Conservation (phyloP, 2,113 vertebrate genomes). For the Gambusia holbrooki region DNA sequence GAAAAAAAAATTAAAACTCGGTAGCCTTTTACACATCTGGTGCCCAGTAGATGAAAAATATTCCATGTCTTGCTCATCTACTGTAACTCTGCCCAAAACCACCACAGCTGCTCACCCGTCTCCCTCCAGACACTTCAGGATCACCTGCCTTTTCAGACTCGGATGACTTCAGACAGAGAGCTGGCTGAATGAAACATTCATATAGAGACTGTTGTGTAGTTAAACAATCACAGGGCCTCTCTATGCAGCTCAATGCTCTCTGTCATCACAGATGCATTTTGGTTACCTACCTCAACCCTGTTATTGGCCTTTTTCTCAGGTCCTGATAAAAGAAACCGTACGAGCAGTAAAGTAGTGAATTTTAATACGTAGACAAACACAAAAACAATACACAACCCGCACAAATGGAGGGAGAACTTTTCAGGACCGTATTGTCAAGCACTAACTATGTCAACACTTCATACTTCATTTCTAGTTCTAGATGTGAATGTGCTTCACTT, state of each 20-base stretch:
- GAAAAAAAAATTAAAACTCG: neutral
- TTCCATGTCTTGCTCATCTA: constrained; percentile 31
- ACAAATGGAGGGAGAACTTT: constrained; percentile 44
- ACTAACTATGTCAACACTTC: constrained; percentile 44
- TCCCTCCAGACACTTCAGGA: constrained; percentile 60
- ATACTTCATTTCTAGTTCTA: constrained; percentile 36
- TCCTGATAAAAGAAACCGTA: constrained; percentile 60
- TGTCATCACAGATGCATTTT: constrained; percentile 52
- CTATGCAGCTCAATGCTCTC: constrained; percentile 3
- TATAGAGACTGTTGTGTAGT: constrained; percentile 4
- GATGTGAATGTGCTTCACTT: constrained; percentile 35
- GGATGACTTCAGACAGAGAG: constrained; percentile 28
- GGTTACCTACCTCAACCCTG: constrained; percentile 79
- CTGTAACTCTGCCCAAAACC: constrained; percentile 45
- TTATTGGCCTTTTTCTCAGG: constrained; percentile 71
- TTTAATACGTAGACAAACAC: constrained; percentile 5
- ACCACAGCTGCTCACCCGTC: constrained; percentile 51
- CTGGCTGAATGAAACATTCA: constrained; percentile 16
- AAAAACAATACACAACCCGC: constrained; percentile 1
- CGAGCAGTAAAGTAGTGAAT: constrained; percentile 28
- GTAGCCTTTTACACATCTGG: constrained; percentile 51
- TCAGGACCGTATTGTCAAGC: constrained; percentile 48
- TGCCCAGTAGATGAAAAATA: constrained; percentile 33
- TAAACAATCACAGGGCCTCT: constrained; percentile 27
- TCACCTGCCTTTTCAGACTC: constrained; percentile 15